These are phyloP conservation scores for Pardosa pseudoannulata DNA, from an alignment of 2,888 invertebrate species.

Conservation along the genomic window DNA sequence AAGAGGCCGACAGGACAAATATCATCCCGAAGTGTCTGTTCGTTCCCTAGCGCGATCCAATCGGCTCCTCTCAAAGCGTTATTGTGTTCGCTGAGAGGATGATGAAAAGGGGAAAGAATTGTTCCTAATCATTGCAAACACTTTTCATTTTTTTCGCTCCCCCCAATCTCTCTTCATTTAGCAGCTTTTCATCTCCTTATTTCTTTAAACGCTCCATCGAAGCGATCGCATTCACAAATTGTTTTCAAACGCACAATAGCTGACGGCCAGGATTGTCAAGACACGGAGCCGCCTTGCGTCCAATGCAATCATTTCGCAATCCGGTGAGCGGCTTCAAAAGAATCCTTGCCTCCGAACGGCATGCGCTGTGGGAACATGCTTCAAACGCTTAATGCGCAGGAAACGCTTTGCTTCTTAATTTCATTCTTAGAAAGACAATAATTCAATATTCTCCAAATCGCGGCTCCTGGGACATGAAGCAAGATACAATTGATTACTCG, in stretches of 20 bases:
- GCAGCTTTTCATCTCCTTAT: conserved; percentile 26
- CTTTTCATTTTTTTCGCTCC: conserved; percentile 5
- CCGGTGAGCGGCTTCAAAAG: not conserved
- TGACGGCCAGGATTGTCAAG: not conserved
- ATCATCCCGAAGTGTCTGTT: conserved; percentile 50
- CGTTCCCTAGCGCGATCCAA: conserved; percentile 43
- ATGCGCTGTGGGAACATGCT: too few relatives aligned
- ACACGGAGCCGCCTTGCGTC: not conserved
- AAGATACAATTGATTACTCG: too few relatives aligned
- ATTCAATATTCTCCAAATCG: too few relatives aligned
- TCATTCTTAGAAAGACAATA: too few relatives aligned
- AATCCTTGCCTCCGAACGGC: too few relatives aligned
- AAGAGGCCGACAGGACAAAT: conserved; percentile 65
- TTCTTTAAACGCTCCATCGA: conserved; percentile 21
- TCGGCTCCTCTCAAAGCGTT: conserved; percentile 55
- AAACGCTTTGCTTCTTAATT: too few relatives aligned
- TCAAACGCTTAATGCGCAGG: too few relatives aligned
- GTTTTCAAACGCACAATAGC: conserved; percentile 23
- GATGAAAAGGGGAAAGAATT: conserved; percentile 63
- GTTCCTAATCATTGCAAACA: conserved; percentile 40
- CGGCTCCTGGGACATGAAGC: too few relatives aligned
- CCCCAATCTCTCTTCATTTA: conserved; percentile 4
- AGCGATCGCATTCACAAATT: conserved; percentile 49
- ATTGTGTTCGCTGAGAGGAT: conserved; percentile 66
- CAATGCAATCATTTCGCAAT: conserved; percentile 9